Base-by-base conservation (phyloP, 2,797 vertebrate species). In the Pristis pectinata region DNA sequence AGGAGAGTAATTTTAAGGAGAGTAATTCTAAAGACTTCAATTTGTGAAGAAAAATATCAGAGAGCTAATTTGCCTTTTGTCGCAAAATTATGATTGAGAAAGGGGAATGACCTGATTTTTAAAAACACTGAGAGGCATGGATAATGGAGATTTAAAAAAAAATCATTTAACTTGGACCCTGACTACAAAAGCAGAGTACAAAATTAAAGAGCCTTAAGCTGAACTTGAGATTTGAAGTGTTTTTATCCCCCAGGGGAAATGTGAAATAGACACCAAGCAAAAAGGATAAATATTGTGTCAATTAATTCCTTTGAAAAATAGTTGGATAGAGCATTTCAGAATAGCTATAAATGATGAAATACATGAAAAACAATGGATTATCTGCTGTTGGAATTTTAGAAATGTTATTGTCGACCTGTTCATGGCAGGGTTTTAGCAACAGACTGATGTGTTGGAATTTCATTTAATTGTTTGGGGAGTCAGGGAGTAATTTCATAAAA, bases 121-220 rank as follows among this genome's bases (percentile, higher is more conserved):
- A 24, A 64, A 70, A 41, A 67, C 37, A 37, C 59, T 87, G 53
- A 67, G n/a, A 91, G 87, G 87, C 59, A 91, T 91, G n/a, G 87
- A 91, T 91, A 64, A 91, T 91, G 61, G 61, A 91, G n/a, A 91
- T 67, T 37, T 89, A 67, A 64, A 67, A 91, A 67, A 67, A 41
- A 24, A 67, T 91, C 37, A 67, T 67, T 91, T 91, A 91, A 91
- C 37, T 91, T 44, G 61, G 19, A 67, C 19, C 61, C n/a, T 91
- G 53, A 91, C n/a, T 37, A 24, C 59, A 41, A 61, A 64, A 59
- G 37, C 19, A 24, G 87, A 64, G n/a, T 91, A 41, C n/a, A 91
- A 91, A 91, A 91, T 91, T 41, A 61, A 24, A 8, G 10, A 67
- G 87, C 87, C 87, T 91, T 67, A 22, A 67, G 61, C n/a, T 37